Percentiles rank a stretch among this genome's conserved stretches.
Evolutionary conservation across 2,113 vertebrate genomes (phyloP).

Genomic region (Melanostigma gelatinosum): DNA sequence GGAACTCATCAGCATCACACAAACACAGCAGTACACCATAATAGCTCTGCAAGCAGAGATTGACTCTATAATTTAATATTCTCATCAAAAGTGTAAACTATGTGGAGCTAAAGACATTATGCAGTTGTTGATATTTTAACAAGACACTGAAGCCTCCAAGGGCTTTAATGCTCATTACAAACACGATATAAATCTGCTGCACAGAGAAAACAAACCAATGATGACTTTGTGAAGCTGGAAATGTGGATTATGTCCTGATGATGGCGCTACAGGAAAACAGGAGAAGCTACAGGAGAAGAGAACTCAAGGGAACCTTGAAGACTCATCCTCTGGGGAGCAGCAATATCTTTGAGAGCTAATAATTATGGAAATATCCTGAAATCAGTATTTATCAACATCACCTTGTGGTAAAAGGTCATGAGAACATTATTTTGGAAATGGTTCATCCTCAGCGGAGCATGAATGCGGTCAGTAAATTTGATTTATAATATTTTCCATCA

Average conservation of each 20-base stretch:
- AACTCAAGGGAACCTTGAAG: neutral
- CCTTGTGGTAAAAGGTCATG: neutral
- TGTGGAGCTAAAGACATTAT: conserved; percentile 1
- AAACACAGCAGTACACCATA: conserved; percentile 25
- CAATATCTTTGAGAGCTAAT: neutral
- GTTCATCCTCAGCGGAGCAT: neutral
- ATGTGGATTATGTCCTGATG: neutral
- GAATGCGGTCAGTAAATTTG: neutral
- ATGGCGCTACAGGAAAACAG: neutral
- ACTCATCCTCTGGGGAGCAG: neutral
- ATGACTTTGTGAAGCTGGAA: neutral
- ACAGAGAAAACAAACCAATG: neutral
- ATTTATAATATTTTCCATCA: neutral
- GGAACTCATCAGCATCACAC: conserved; percentile 25
- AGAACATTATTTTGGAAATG: neutral
- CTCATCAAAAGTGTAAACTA: conserved; percentile 20
- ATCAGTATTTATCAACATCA: neutral
- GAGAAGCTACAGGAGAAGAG: neutral
- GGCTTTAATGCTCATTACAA: conserved; percentile 4
- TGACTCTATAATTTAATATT: conserved; percentile 32
- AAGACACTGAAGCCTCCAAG: neutral
- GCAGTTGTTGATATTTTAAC: conserved; percentile 17
- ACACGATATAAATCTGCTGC: neutral
- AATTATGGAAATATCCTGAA: neutral
- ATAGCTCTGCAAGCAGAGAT: neutral